These are phyloP conservation scores for Nettapus auritus DNA, from an alignment of 2,113 vertebrate species.

Conservation along the genomic window DNA sequence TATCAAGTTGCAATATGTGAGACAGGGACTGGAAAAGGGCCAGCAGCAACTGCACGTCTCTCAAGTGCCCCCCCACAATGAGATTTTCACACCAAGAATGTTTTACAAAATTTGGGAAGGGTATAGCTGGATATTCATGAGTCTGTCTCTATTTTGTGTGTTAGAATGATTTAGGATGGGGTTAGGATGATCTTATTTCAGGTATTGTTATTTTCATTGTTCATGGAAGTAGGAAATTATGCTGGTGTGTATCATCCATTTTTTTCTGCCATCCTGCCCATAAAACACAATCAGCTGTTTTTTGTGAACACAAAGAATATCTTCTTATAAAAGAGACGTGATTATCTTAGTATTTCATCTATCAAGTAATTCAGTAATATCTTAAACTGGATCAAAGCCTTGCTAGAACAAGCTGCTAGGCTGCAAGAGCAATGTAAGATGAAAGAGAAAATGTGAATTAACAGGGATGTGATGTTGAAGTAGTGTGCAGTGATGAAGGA, in stretches of 20 bases:
- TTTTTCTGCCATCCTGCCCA: neutral
- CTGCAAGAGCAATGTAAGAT: neutral
- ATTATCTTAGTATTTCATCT: neutral
- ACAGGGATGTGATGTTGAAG: neutral
- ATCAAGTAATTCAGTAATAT: neutral
- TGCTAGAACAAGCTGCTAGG: neutral
- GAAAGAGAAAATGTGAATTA: neutral
- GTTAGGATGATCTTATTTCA: neutral
- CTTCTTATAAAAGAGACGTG: neutral
- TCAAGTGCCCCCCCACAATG: accelerated
- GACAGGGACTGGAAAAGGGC: neutral
- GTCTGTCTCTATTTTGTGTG: neutral
- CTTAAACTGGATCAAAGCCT: neutral
- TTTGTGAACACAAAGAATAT: neutral
- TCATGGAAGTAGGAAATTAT: neutral
- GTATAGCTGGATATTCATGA: neutral
- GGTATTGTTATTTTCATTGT: neutral
- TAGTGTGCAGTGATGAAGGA: neutral
- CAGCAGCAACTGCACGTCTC: neutral
- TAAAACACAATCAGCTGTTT: neutral
- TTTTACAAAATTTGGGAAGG: neutral
- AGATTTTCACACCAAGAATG: neutral
- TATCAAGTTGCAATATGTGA: neutral
- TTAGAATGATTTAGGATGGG: neutral
- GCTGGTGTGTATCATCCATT: neutral